Conservation (phyloP, 1,140 invertebrate genomes). For the Grapholita molesta region DNA sequence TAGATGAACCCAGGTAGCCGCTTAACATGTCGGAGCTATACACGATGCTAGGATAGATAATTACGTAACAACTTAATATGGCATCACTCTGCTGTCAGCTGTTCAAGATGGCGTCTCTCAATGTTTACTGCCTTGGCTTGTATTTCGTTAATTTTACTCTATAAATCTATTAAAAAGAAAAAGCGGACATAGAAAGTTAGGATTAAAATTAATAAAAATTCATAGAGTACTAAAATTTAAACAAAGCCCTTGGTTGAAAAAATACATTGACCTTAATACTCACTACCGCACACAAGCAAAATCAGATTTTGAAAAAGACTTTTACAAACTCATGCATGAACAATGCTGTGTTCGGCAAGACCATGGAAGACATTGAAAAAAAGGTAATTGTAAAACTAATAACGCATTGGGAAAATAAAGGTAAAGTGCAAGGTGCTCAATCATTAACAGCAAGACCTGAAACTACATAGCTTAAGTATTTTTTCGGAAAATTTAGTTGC, state of each 20-base stretch:
- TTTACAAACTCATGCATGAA: conserved; percentile 76
- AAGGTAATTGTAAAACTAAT: conserved; percentile 59
- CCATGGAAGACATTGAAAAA: conserved; percentile 74
- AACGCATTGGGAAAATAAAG: conserved; percentile 43
- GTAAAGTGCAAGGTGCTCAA: conserved; percentile 42
- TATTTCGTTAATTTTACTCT: no score
- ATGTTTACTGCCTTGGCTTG: no score
- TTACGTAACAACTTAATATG: no score
- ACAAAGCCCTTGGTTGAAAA: conserved; percentile 71
- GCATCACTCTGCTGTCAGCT: no score
- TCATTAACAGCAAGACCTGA: conserved; percentile 56
- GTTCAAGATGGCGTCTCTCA: no score
- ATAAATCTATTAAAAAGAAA: no score
- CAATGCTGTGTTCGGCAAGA: conserved; percentile 74
- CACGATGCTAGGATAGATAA: no score
- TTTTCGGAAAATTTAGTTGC: conserved; percentile 58
- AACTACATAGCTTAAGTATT: conserved; percentile 50
- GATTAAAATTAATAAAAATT: conserved; percentile 71
- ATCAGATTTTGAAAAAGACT: conserved; percentile 75
- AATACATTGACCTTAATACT: conserved; percentile 73
- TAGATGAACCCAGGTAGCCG: no score
- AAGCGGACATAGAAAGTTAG: conserved; percentile 61
- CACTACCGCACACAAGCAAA: conserved; percentile 46
- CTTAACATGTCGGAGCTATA: no score
- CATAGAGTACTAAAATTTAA: conserved; percentile 76